Conservation (phyloP, 2,797 vertebrate species). For the Myiotriccus ornatus region DNA sequence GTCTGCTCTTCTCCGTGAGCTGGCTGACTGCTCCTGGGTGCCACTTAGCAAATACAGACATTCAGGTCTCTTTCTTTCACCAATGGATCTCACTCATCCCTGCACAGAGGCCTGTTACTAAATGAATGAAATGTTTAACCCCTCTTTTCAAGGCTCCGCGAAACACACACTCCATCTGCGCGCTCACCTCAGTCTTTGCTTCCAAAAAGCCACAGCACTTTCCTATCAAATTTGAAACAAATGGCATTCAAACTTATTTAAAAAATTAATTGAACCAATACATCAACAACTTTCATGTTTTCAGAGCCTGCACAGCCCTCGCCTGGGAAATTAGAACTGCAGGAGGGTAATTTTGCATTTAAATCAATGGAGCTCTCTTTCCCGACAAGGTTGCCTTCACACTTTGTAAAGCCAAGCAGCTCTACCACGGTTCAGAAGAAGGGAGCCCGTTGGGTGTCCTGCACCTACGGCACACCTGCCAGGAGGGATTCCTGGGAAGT, state of each 20-base stretch:
- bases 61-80: slow-evolving; percentile 38
- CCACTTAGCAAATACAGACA: slow-evolving; percentile 55
- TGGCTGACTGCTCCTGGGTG: not conserved
- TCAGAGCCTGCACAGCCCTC: not conserved
- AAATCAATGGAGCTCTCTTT: slow-evolving; percentile 31
- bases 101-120: not conserved
- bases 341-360: slow-evolving; percentile 48
- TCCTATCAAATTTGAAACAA: slow-evolving; percentile 12
- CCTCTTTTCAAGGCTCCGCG: not conserved
- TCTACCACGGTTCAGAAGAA: not conserved
- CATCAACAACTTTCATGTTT: slow-evolving; percentile 52
- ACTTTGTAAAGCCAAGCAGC: not conserved
- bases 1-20: slow-evolving; percentile 11
- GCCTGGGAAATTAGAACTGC: slow-evolving; percentile 48
- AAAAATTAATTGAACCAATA: slow-evolving; percentile 60
- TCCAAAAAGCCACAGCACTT: not conserved
- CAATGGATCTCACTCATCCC: not conserved
- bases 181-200: not conserved
- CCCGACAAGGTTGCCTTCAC: not conserved
- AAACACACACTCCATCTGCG: not conserved
- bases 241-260: slow-evolving; percentile 37
- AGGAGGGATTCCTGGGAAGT: not conserved
- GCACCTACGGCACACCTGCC: not conserved
- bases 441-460: not conserved
- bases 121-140: not conserved